Evolutionary conservation across 2,797 vertebrate genomes (phyloP).

Genomic region (Sebastes trivittatus): DNA sequence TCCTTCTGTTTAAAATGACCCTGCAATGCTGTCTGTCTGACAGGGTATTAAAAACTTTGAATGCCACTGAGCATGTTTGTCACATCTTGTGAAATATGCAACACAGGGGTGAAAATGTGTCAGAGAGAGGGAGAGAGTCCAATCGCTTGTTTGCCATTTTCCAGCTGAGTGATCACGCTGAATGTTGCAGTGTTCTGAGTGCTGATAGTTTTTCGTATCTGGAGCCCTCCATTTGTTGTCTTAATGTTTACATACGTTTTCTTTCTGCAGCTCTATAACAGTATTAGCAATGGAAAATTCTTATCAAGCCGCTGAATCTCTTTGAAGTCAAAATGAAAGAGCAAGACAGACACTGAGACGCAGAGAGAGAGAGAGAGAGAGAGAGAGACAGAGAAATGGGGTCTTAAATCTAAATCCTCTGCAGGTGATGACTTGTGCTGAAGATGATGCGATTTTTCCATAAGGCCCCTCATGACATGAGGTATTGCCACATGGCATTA

Average conservation of each 20-base stretch:
- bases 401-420: slow-evolving; percentile 59
- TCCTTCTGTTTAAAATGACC: slow-evolving; percentile 15
- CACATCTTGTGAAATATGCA: slow-evolving; percentile 29
- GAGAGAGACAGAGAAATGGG: neutral
- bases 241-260: neutral
- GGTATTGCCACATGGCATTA: slow-evolving; percentile 31
- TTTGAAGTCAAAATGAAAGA: slow-evolving; percentile 50
- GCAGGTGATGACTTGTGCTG: slow-evolving; percentile 57
- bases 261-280: neutral
- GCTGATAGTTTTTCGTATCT: slow-evolving; percentile 12
- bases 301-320: slow-evolving; percentile 25
- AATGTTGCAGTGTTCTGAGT: neutral
- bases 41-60: slow-evolving; percentile 4
- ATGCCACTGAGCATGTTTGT: neutral
- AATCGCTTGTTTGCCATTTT: slow-evolving; percentile 35
- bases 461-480: slow-evolving; percentile 16
- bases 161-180: slow-evolving; percentile 22
- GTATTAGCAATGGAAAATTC: slow-evolving; percentile 19
- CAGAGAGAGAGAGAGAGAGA: neutral
- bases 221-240: slow-evolving; percentile 6
- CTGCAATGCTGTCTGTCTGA: neutral
- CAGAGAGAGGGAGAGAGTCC: neutral
- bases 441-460: slow-evolving; percentile 56
- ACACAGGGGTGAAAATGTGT: neutral
- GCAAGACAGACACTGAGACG: slow-evolving; percentile 24